Conservation (phyloP, 2,797 vertebrate species). For the Gorsachius magnificus region DNA sequence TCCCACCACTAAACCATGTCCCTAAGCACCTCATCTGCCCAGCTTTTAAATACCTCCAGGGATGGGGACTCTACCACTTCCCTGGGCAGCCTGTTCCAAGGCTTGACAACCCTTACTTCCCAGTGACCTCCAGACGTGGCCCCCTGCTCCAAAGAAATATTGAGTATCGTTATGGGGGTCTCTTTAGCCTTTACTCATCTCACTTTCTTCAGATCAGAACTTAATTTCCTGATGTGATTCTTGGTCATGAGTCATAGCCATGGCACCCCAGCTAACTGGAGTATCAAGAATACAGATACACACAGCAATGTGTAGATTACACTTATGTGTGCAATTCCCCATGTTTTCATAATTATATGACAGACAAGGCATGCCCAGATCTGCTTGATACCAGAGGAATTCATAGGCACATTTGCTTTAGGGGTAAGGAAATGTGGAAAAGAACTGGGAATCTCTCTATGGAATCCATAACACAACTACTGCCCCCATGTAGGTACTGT, state of each 20-base stretch:
- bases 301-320: not conserved
- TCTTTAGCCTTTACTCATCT: not conserved
- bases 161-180: not conserved
- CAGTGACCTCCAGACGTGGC: not conserved
- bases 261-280: not conserved
- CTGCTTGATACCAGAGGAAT: not conserved
- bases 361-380: not conserved
- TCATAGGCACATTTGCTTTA: not conserved
- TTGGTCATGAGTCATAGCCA: not conserved
- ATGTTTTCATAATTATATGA: not conserved
- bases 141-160: not conserved
- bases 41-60: no score
- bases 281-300: not conserved
- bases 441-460: not conserved
- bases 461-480: not conserved
- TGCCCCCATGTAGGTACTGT: fast-evolving
- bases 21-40: no score
- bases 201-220: not conserved
- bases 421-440: not conserved
- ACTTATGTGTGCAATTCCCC: not conserved
- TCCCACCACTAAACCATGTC: no score
- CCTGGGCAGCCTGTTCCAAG: no score
- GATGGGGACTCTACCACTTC: no score
- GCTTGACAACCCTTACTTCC: not conserved
- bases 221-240: not conserved